Evolutionary conservation across 2,888 invertebrate genomes (phyloP).

Genomic region (Neria commutata): DNA sequence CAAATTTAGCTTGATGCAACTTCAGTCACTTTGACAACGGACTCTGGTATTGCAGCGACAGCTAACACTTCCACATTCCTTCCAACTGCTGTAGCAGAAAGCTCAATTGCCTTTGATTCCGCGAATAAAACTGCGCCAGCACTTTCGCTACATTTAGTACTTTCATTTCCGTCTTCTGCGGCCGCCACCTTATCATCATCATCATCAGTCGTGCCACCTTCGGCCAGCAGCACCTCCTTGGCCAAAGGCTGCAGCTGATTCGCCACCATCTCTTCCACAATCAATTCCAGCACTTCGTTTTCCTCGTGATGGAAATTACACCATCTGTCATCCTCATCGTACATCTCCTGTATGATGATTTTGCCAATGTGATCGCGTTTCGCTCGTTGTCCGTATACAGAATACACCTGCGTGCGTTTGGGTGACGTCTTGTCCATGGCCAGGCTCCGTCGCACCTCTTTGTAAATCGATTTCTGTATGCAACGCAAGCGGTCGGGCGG

Average conservation of each 20-base stretch:
- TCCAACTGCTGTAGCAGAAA: no score
- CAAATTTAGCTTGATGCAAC: no score
- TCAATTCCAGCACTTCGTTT: conserved; percentile 69
- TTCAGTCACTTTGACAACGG: no score
- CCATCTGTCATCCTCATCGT: conserved; percentile 76
- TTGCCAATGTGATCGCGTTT: conserved; percentile 75
- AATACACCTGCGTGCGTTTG: conserved; percentile 39
- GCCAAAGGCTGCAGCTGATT: conserved; percentile 62
- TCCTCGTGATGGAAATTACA: conserved; percentile 76
- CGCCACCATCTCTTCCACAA: conserved; percentile 66
- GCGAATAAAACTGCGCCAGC: no score
- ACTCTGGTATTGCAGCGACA: no score
- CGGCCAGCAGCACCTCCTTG: conserved; percentile 25
- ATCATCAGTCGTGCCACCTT: neutral
- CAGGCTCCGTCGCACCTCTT: conserved; percentile 65
- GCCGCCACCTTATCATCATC: neutral
- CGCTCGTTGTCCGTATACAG: conserved; percentile 66
- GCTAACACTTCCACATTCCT: no score
- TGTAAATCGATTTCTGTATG: conserved; percentile 64
- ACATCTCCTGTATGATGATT: conserved; percentile 72
- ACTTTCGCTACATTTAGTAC: no score
- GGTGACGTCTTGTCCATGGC: conserved; percentile 64
- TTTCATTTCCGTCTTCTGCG: no score
- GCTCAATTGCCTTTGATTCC: no score
- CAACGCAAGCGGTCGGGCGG: conserved; percentile 63